Conservation (phyloP, 2,888 invertebrate genomes). For the Caradrina clavipalpis region DNA sequence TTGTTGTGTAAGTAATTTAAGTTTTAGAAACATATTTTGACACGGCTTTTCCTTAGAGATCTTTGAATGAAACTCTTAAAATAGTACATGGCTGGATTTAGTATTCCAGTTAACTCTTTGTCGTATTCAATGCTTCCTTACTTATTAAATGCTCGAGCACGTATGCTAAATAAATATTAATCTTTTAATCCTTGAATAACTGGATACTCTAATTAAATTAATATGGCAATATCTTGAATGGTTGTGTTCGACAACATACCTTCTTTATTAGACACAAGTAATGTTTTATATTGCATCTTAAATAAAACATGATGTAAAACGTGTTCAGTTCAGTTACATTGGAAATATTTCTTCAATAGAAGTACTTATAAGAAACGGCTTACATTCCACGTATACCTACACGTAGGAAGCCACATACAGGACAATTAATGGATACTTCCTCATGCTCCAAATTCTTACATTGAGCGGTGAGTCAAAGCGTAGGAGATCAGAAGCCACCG, state of each 20-base stretch:
- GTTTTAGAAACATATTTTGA: conserved; percentile 6
- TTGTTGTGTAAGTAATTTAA: too few species aligned
- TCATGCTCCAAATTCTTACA: conserved; percentile 60
- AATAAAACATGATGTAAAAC: background rate
- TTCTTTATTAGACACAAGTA: background rate
- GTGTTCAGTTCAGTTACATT: background rate
- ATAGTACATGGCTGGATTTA: background rate
- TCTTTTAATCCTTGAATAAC: too few species aligned
- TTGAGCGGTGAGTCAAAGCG: conserved; percentile 58
- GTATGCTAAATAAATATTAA: too few species aligned
- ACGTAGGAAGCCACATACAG: conserved; percentile 46
- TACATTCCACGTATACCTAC: conserved; percentile 36
- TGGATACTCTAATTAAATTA: too few species aligned
- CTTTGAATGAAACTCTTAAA: background rate
- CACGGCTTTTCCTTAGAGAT: background rate
- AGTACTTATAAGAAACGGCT: conserved; percentile 13
- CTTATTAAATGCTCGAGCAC: too few species aligned
- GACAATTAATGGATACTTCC: conserved; percentile 59
- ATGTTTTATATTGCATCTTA: background rate
- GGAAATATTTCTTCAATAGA: conserved; percentile 8
- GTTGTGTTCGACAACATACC: too few species aligned
- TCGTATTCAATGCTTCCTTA: too few species aligned
- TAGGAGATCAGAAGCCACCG: conserved; percentile 50
- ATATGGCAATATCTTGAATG: too few species aligned
- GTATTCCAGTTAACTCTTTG: too few species aligned